Percentiles rank a stretch among this genome's conserved stretches.
phyloP scores from a whole-genome alignment of 2,797 vertebrate species.

The Gallirallus australis region DNA sequence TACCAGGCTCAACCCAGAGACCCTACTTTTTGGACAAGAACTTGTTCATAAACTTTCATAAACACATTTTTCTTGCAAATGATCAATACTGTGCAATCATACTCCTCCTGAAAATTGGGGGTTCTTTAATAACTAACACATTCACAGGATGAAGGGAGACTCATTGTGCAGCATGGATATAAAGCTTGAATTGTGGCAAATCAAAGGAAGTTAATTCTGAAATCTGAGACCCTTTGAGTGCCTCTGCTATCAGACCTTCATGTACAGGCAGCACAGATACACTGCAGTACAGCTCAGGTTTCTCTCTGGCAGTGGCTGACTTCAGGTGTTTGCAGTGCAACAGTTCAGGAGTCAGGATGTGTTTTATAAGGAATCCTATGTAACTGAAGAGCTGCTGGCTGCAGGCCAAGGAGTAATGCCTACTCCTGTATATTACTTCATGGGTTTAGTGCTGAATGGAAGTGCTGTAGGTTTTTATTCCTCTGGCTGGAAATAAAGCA shows the following conservation, averaged over 20 bases:
- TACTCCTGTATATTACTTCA: neutral
- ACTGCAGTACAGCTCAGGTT: neutral
- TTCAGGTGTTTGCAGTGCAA: neutral
- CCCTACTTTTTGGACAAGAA: neutral
- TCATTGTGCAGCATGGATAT: neutral
- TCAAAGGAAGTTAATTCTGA: neutral
- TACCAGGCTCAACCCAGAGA: neutral
- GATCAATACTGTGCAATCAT: fast-evolving
- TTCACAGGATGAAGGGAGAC: neutral
- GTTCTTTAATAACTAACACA: neutral
- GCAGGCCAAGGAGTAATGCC: neutral
- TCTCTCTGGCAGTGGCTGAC: neutral
- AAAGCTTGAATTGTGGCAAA: neutral
- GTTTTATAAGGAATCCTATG: neutral
- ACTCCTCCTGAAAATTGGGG: neutral
- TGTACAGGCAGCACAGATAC: neutral
- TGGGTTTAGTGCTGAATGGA: neutral
- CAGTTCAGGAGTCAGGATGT: neutral
- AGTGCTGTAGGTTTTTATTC: neutral
- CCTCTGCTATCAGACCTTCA: neutral
- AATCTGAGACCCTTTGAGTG: neutral
- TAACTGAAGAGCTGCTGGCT: neutral
- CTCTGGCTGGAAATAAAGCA: neutral
- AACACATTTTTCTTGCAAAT: neutral
- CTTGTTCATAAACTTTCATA: neutral